Conservation (phyloP, 2,888 invertebrate species). For the Aspidiotus destructor region DNA sequence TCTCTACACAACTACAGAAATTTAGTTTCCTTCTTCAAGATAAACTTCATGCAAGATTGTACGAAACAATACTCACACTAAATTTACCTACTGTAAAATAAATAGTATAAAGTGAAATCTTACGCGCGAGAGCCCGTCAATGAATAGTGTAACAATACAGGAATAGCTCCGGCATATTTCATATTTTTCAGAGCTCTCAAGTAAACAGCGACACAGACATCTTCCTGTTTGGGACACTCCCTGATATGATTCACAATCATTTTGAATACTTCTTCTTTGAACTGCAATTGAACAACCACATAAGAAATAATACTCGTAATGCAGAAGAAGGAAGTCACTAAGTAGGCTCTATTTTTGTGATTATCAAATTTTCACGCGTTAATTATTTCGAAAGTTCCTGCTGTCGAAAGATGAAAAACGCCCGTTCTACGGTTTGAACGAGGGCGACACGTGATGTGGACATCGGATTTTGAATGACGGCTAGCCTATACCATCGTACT, state of each 20-base stretch:
- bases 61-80: no score
- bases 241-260: constrained; percentile 38
- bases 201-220: constrained; percentile 51
- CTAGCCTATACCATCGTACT: no score
- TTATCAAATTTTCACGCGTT: no score
- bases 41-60: background rate
- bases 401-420: no score
- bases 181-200: constrained; percentile 63
- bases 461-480: no score
- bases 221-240: constrained; percentile 46
- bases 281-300: constrained; percentile 38
- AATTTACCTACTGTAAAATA: background rate
- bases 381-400: no score
- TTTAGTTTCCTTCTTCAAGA: no score
- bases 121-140: constrained; percentile 44
- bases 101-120: constrained; percentile 11
- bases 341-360: no score
- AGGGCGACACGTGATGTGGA: no score
- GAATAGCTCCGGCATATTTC: constrained; percentile 51
- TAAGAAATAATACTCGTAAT: background rate
- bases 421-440: no score
- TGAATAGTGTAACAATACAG: constrained; percentile 50
- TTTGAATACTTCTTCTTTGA: constrained; percentile 42
- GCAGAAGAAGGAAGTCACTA: no score
- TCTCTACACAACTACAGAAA: no score